These are phyloP conservation scores for Dysdera silvatica DNA, from an alignment of 1,140 invertebrate species.

Conservation along the genomic window DNA sequence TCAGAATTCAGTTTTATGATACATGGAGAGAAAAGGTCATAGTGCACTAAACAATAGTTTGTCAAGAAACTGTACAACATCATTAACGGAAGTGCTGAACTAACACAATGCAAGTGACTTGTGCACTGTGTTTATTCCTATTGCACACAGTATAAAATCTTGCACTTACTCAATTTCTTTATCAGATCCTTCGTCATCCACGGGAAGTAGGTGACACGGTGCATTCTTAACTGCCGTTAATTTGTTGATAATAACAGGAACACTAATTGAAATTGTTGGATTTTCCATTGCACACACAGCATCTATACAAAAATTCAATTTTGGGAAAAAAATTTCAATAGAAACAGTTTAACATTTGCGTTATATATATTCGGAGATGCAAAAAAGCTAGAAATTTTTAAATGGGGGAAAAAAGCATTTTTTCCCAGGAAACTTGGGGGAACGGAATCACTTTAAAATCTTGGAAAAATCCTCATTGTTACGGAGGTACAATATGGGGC, in stretches of 20 bases:
- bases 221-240: slow-evolving; percentile 6
- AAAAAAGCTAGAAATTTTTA: too few relatives aligned
- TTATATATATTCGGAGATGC: background rate
- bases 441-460: too few relatives aligned
- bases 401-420: too few relatives aligned
- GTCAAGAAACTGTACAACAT: background rate
- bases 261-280: slow-evolving; percentile 20
- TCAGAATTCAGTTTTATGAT: too few relatives aligned
- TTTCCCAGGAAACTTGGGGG: too few relatives aligned
- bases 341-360: background rate
- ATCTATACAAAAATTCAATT: slow-evolving; percentile 9
- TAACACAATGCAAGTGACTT: background rate
- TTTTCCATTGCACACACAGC: slow-evolving; percentile 20
- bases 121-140: background rate
- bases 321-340: background rate
- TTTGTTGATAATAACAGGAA: slow-evolving; percentile 19
- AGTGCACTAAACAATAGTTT: too few relatives aligned
- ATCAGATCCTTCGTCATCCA: background rate
- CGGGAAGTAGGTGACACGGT: slow-evolving; percentile 10
- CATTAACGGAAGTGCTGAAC: background rate
- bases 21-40: too few relatives aligned
- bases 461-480: too few relatives aligned
- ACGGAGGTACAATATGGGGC: too few relatives aligned
- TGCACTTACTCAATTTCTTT: background rate
- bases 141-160: background rate